A percentile compares a stretch with the other conserved stretches of the same genome.
phyloP scores from a whole-genome alignment of 2,113 vertebrate species.

The Pseudopipra pipra region DNA sequence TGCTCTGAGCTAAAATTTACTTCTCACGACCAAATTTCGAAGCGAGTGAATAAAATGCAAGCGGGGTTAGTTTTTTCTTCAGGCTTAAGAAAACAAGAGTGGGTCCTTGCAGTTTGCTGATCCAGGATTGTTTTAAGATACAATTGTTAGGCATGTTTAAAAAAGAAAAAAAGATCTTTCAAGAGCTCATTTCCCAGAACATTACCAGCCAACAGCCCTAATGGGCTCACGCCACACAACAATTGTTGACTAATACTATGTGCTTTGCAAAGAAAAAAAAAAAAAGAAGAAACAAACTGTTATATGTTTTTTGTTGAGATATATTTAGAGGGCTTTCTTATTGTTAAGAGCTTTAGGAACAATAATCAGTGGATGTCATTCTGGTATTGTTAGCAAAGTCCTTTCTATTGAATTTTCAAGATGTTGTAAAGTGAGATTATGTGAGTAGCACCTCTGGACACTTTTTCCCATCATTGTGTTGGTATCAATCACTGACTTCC shows the following conservation, averaged over 20 bases:
- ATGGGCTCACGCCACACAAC: constrained; percentile 31
- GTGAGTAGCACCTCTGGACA: constrained; percentile 83
- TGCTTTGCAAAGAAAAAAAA: constrained; percentile 68
- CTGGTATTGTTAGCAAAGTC: constrained; percentile 76
- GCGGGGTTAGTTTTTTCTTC: background rate
- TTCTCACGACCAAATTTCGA: background rate
- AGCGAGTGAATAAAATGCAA: background rate
- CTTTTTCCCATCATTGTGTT: constrained; percentile 90
- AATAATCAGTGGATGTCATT: constrained; percentile 79
- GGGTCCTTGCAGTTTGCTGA: constrained; percentile 16
- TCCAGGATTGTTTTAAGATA: constrained; percentile 59
- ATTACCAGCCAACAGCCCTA: constrained; percentile 31
- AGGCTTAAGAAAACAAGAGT: background rate
- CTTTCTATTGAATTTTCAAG: constrained; percentile 85
- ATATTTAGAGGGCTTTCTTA: constrained; percentile 81
- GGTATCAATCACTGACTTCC: constrained; percentile 87
- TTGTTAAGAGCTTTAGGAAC: constrained; percentile 79
- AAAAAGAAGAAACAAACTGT: constrained; percentile 62
- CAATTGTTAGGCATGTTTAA: constrained; percentile 50
- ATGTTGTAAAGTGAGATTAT: constrained; percentile 84
- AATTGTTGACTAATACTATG: constrained; percentile 76
- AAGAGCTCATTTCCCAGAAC: constrained; percentile 63
- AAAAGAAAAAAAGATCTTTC: constrained; percentile 40
- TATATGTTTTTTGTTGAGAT: constrained; percentile 72
- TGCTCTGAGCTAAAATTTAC: background rate